Evolutionary conservation across 2,113 vertebrate species (phyloP).

Genomic region (Acanthisitta chloris): DNA sequence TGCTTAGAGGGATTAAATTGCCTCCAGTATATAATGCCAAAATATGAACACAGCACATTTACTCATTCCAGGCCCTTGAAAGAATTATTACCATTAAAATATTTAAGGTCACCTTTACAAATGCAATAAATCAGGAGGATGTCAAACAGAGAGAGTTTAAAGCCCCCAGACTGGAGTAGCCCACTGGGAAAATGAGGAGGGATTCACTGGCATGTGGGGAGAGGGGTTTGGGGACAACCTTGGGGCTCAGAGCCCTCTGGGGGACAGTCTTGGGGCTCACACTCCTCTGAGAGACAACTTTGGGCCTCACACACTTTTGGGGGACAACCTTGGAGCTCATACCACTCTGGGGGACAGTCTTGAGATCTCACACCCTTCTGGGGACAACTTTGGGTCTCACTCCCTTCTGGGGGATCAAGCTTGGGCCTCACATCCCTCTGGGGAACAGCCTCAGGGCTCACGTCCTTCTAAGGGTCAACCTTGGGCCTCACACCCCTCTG

Average conservation of each 20-base stretch:
- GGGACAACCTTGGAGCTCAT: not conserved
- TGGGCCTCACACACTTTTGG: not conserved
- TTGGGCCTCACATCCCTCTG: not conserved
- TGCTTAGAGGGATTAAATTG: slow-evolving; percentile 67
- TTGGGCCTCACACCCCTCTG: not conserved
- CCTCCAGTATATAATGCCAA: slow-evolving; percentile 65
- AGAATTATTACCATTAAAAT: slow-evolving; percentile 73
- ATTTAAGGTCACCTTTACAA: slow-evolving; percentile 73
- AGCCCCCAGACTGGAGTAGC: not conserved
- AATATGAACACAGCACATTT: slow-evolving; percentile 69
- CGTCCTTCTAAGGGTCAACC: no score
- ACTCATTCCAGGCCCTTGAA: slow-evolving; percentile 64
- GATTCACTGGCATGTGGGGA: not conserved
- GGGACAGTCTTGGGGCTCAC: not conserved
- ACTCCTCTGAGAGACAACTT: not conserved
- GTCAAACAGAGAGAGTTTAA: slow-evolving; percentile 47
- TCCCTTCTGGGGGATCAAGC: not conserved
- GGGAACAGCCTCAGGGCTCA: no score
- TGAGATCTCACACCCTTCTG: not conserved
- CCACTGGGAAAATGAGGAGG: not conserved
- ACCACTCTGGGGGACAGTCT: not conserved
- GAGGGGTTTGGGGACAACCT: not conserved
- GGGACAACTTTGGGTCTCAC: not conserved
- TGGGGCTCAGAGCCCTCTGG: no score
- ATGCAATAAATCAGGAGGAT: slow-evolving; percentile 61